Evolutionary conservation across 2,888 invertebrate species (phyloP), one percentile per base, ranked within the genome.

Genomic region (Troglohyphantes excavatus): DNA sequence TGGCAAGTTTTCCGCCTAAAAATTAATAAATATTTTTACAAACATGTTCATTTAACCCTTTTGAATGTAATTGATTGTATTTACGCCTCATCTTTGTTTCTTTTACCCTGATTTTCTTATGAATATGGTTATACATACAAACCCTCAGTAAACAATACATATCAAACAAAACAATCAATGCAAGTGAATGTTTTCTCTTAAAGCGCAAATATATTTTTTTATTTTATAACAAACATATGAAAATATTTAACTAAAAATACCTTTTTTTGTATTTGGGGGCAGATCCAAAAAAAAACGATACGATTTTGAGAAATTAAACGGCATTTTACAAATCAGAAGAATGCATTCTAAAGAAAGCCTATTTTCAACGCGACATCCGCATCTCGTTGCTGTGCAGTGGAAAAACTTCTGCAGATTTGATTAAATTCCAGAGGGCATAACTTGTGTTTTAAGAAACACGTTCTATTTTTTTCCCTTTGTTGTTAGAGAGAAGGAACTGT

Each of bases 381-480:
- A 53, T 11, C 53, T 53, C 53, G 53, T 53, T 53, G 53, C 17
- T n/a, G 26, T 17, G 29, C 27, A 29, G 26, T 23, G 65, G 65
- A 65, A 65, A 65, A 65, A n/a, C 21, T 27, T 65, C 65, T 29
- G 17, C 65, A 23, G 29, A 7, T 27, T 65, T 65, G 65, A 65
- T 65, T 65, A 65, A 65, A 65, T 65, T 65, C 65, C 26, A 65
- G 65, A 7, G 27, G 13, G 65, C 27, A 65, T 53, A 65, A 65
- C 65, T 65, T 65, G 26, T 65, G 27, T 65, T 65, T 65, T 65
- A 21, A 65, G 27, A 13, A 26, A 65, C 27, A 11, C 29, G n/a
- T 27, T 29, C n/a, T 26, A 11, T 65, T 65, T 26, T 21, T 65
- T 11, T 65, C 19, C 29, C 27, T 65, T 63, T 65, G 27, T 27